Conservation (phyloP, 2,113 vertebrate species). For the Uria lomvia region DNA sequence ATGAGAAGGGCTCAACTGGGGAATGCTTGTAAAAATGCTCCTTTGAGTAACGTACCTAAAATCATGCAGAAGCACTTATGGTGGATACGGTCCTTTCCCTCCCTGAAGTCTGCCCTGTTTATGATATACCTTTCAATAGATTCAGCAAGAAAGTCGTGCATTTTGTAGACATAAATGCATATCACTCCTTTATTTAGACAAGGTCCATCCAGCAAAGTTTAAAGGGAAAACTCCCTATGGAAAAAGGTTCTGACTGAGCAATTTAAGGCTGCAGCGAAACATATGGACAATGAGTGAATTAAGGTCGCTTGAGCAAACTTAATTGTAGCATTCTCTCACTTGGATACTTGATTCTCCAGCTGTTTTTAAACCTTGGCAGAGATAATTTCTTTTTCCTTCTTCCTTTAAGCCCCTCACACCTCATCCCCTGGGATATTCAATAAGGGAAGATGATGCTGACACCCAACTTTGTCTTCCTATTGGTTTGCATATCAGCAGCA, state of each 20-base stretch:
- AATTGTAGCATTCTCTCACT: neutral
- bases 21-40: neutral
- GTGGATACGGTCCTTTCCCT: neutral
- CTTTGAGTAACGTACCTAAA: neutral
- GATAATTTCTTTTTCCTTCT: neutral
- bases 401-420: neutral
- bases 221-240: neutral
- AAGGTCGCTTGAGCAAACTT: neutral
- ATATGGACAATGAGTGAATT: neutral
- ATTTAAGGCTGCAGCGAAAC: neutral
- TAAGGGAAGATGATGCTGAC: neutral
- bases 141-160: neutral
- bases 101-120: neutral
- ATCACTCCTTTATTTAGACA: neutral
- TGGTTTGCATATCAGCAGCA: neutral
- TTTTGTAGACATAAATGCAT: neutral
- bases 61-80: neutral
- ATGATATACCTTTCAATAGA: neutral
- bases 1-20: neutral
- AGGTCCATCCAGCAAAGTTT: neutral
- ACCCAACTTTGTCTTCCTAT: neutral
- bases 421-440: neutral
- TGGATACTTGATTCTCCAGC: neutral
- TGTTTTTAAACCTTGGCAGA: neutral
- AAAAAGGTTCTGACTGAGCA: neutral